Evolutionary conservation across 2,113 vertebrate genomes (phyloP), one percentile per base, ranked within the genome.

Genomic region (Corythornis vintsioides): DNA sequence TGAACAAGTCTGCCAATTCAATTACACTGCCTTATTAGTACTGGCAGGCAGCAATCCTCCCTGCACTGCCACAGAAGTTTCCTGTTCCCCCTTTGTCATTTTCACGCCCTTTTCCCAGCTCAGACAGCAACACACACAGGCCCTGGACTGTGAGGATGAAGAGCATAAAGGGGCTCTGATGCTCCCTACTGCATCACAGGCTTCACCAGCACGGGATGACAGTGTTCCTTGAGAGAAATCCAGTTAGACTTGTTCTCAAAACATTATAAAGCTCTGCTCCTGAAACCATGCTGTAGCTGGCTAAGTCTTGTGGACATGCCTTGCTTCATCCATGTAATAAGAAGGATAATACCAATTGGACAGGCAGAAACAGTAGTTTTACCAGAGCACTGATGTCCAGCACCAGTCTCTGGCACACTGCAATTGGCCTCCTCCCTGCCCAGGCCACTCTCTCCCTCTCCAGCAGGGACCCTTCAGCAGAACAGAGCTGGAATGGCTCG

Each of bases 401-500:
- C 19, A 63, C 55, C 22, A 35, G 70, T 79, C 57, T 52, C 71
- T 69, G 64, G 16, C 35, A 24, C 1, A 4, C 17, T 3, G 2
- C 24, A 56, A 70, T 57, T 63, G 0, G 0, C 43, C 43, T 89
- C n/a, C 40, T 43, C 8, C 0, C 28, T n/a, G 31, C 31, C 2
- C 4, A 88, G 50, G 42, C 31, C 67, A 87, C 50, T 13, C 28
- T 47, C 42, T 72, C 45, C 50, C 28, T 57, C 61, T 56, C 67
- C 31, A 47, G 42, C 29, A 26, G 71, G 29, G 48, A 47, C 31
- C 31, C 21, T 18, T 21, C 50, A 52, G 69, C 45, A 52, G 74
- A 72, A 61, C 0, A 3, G 52, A 24, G 40, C 40, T 9, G 5
- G 6, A 2, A 0, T 42, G 24, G 57, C 69, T 5, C 0, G 0